Evolutionary conservation across 92 coral and sea anemone genomes (phyloP).

Genomic region (Pocillopora grandis): DNA sequence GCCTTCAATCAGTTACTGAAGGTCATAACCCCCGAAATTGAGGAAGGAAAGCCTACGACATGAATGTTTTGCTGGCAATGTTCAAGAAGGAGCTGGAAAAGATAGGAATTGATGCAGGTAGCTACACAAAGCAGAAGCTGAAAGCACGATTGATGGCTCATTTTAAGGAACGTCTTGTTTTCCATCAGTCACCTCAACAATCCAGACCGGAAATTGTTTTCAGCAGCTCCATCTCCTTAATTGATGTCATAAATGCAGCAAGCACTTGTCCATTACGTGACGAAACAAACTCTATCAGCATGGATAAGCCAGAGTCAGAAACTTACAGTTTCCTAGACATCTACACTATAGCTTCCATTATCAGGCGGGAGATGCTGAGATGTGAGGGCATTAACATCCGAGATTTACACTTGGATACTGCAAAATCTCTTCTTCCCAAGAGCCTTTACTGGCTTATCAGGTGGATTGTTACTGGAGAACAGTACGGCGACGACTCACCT

Average conservation of each 20-base stretch:
- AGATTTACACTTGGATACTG: conserved; percentile 7
- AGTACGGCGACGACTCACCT: conserved; percentile 5
- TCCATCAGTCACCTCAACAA: conserved; percentile 40
- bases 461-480: conserved; percentile 57
- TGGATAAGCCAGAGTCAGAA: conserved; percentile 13
- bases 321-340: conserved; percentile 21
- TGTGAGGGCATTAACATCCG: not conserved
- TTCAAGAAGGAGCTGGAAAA: conserved; percentile 14
- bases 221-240: conserved; percentile 34
- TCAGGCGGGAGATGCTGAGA: conserved; percentile 21
- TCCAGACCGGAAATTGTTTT: conserved; percentile 45
- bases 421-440: conserved; percentile 50
- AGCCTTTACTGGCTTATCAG: conserved; percentile 55
- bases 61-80: conserved; percentile 29
- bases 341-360: conserved; percentile 33
- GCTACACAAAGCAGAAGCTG: conserved; percentile 43
- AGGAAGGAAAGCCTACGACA: conserved; percentile 37
- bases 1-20: conserved; percentile 21
- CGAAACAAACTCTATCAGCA: conserved; percentile 1
- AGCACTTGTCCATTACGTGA: conserved; percentile 9
- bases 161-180: conserved; percentile 34
- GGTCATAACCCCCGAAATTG: conserved; percentile 33
- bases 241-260: conserved; percentile 47
- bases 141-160: conserved; percentile 34
- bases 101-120: conserved; percentile 20